phyloP scores from a whole-genome alignment of 2,797 vertebrate genomes.

The Diplodus puntazzo region DNA sequence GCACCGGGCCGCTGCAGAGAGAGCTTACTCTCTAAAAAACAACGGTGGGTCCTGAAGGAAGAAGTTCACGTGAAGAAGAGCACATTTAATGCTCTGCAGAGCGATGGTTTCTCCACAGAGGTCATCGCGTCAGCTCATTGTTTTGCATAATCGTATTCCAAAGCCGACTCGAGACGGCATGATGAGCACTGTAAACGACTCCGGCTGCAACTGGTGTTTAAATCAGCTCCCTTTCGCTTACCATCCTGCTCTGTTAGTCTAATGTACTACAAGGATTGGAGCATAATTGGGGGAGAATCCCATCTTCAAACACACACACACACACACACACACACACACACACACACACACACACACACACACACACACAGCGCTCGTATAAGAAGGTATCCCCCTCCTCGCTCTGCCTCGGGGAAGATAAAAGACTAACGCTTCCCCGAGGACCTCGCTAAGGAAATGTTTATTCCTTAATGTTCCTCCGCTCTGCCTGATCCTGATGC shows the following conservation, averaged over 20 bases:
- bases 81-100: conserved; percentile 11
- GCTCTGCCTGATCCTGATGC: conserved; percentile 24
- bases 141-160: conserved; percentile 28
- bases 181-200: conserved; percentile 11
- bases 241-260: conserved; percentile 25
- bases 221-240: conserved; percentile 39
- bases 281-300: conserved; percentile 64
- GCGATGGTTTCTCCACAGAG: conserved; percentile 11
- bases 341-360: conserved; percentile 24
- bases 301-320: conserved; percentile 26
- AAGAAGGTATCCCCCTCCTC: conserved; percentile 46
- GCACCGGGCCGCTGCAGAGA: neutral
- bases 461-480: conserved; percentile 56
- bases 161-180: neutral
- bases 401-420: conserved; percentile 59
- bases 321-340: conserved; percentile 20
- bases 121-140: neutral
- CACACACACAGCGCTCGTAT: neutral
- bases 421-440: conserved; percentile 62
- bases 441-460: conserved; percentile 51
- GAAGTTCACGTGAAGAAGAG: neutral
- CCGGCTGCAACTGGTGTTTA: conserved; percentile 8
- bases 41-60: neutral
- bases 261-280: conserved; percentile 28
- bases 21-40: conserved; percentile 3